Evolutionary conservation across 2,797 vertebrate genomes (phyloP), one percentile per base, ranked within the genome.

Genomic region (Merluccius polli): DNA sequence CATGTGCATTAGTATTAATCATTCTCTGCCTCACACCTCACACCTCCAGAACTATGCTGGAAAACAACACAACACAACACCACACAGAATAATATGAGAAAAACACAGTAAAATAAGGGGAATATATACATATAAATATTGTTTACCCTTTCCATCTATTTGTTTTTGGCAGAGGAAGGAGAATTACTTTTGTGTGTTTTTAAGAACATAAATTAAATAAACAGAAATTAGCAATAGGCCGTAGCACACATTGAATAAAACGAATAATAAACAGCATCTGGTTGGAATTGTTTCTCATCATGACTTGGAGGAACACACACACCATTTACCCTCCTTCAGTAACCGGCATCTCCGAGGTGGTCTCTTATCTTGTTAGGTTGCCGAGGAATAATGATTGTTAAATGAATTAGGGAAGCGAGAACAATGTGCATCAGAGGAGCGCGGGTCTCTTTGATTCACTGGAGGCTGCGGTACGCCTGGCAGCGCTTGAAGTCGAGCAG

Each of bases 371-470:
- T 83, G 85, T 87, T 86, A 83, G 82, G 75, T 81, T 79, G 79
- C 83, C 83, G 70, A 82, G 82, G 86, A 90, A 87, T 89, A 89
- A 91, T 92, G 89, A 90, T 82, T 75, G 81, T 83, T 77, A 83
- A 91, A 91, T 91, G 90, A 91, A 93, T 89, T 89, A 68, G 82
- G 77, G 72, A 85, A 78, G 73, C 81, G 85, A 77, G 80, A 89
- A 91, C 87, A 87, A 88, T 81, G 79, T 79, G 78, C 85, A 83
- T 87, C 81, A 73, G 24, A 84, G 82, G 84, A 83, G 36, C 36
- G 10, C 36, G 38, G 79, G 83, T 78, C 81, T 77, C 79, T 85
- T 87, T 87, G 85, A 89, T 89, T 81, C 84, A 90, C 92, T 88
- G 89, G 52, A n/a, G 70, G 73, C 80, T 76, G 83, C 48, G 65